phyloP scores from a whole-genome alignment of 2,888 invertebrate genomes.

The Metacarcinus magister region DNA sequence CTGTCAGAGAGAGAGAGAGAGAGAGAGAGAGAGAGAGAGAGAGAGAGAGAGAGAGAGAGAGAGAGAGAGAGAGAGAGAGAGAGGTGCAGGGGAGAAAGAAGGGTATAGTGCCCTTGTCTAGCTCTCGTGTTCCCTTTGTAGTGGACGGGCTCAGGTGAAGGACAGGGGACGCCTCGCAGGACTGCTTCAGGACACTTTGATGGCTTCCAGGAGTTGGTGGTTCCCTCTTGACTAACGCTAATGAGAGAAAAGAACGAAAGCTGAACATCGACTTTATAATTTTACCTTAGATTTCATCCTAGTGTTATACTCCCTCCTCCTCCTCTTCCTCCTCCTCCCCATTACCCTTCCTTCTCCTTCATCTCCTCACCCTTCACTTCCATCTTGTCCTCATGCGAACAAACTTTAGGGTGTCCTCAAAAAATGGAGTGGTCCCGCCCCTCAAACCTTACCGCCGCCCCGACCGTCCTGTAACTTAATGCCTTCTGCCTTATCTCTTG shows the following conservation, averaged over 20 bases:
- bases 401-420: conserved; percentile 48
- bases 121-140: conserved; percentile 59
- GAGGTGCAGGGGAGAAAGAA: background rate
- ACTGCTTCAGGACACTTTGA: conserved; percentile 22
- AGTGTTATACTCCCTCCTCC: background rate
- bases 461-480: conserved; percentile 74
- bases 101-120: conserved; percentile 51
- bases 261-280: background rate
- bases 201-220: background rate
- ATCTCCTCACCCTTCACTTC: conserved; percentile 22
- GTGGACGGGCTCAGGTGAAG: conserved; percentile 42
- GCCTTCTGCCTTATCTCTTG: conserved; percentile 76
- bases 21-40: conserved; percentile 60
- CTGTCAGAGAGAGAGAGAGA: conserved; percentile 54
- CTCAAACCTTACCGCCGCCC: conserved; percentile 13
- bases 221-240: background rate
- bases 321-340: background rate
- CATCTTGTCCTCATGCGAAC: conserved; percentile 37
- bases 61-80: conserved; percentile 38
- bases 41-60: conserved; percentile 44
- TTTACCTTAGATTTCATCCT: background rate
- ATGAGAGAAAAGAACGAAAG: conserved; percentile 22
- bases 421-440: conserved; percentile 58
- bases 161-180: conserved; percentile 33
- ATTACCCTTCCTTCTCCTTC: background rate